Conservation (phyloP, 1,140 invertebrate species). For the Drosophila melanica region DNA sequence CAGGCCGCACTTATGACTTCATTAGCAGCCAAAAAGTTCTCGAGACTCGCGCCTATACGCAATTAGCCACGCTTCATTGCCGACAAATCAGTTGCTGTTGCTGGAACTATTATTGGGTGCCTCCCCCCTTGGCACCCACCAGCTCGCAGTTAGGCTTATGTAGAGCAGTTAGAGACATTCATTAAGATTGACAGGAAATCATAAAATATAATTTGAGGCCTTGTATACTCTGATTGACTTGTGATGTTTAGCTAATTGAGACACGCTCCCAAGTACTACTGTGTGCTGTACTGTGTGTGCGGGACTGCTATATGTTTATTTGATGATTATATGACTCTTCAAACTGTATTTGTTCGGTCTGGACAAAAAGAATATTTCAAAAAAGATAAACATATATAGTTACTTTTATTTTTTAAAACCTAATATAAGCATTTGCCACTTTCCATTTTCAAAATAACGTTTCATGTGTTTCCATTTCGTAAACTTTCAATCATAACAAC, state of each 20-base stretch:
- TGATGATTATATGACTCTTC: neutral
- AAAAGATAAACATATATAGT: too few relatives aligned
- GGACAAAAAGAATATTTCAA: too few relatives aligned
- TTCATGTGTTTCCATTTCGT: too few relatives aligned
- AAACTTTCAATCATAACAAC: too few relatives aligned
- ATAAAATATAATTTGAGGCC: constrained; percentile 71
- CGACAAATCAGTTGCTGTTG: constrained; percentile 63
- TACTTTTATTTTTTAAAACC: too few relatives aligned
- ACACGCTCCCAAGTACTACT: constrained; percentile 17
- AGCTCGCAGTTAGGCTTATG: constrained; percentile 9
- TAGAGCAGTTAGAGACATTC: constrained; percentile 51
- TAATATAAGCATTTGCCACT: too few relatives aligned
- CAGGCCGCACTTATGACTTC: constrained; percentile 63
- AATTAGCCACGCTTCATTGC: constrained; percentile 76
- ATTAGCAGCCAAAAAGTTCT: constrained; percentile 74
- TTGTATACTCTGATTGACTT: constrained; percentile 32
- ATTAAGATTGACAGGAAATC: constrained; percentile 80
- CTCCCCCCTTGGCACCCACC: neutral
- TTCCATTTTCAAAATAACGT: too few relatives aligned
- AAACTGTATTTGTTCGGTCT: neutral
- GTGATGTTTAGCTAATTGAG: constrained; percentile 63
- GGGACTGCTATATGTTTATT: neutral
- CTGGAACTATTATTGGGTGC: constrained; percentile 37
- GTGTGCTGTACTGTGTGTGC: neutral
- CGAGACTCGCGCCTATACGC: constrained; percentile 51